These are phyloP conservation scores for Antennarius striatus DNA, from an alignment of 2,113 vertebrate species.

Conservation along the genomic window DNA sequence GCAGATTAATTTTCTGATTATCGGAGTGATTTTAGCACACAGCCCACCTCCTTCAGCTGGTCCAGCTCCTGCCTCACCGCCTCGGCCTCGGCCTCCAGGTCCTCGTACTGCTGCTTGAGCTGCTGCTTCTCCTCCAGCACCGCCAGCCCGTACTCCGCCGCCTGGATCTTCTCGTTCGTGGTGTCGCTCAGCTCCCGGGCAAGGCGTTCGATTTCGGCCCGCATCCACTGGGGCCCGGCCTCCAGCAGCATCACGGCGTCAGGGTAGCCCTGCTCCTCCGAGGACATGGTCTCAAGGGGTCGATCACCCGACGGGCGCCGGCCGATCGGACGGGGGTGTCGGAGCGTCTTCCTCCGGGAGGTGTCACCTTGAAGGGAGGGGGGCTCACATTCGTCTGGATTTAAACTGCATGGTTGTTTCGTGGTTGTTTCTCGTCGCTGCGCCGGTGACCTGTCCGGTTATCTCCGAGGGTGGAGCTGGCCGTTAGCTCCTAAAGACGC, in stretches of 20 bases:
- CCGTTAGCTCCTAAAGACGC: constrained; percentile 35
- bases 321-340: constrained; percentile 51
- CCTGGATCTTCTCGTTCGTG: constrained; percentile 96
- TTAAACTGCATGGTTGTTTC: constrained; percentile 75
- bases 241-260: constrained; percentile 80
- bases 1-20: no score
- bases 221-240: constrained; percentile 88
- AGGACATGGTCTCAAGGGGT: constrained; percentile 78
- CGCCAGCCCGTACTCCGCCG: constrained; percentile 93
- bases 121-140: constrained; percentile 98
- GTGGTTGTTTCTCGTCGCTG: constrained; percentile 49
- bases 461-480: constrained; percentile 56
- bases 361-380: constrained; percentile 64
- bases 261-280: constrained; percentile 84
- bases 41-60: constrained; percentile 89
- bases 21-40: not conserved
- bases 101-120: constrained; percentile 93
- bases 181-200: constrained; percentile 92
- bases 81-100: constrained; percentile 93
- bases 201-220: constrained; percentile 89
- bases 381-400: constrained; percentile 70
- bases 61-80: constrained; percentile 89
- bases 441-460: constrained; percentile 57
- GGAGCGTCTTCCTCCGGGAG: constrained; percentile 67
- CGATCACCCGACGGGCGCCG: constrained; percentile 42